These are phyloP conservation scores for Gymnocephalus cernua DNA, from an alignment of 2,113 vertebrate genomes.

Conservation along the genomic window DNA sequence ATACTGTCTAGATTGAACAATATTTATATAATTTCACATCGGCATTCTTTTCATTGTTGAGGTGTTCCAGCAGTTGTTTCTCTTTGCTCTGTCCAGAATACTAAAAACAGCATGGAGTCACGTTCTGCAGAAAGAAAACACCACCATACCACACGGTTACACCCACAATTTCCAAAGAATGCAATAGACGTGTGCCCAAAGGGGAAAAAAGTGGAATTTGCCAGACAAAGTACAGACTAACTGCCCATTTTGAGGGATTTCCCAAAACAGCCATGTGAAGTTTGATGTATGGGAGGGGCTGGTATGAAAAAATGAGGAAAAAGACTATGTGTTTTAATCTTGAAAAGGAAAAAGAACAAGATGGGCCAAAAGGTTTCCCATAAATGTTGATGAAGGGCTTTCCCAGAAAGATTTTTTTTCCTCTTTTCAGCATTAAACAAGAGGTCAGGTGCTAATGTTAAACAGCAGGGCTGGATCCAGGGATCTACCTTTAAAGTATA, in stretches of 20 bases:
- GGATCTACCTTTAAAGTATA: slow-evolving; percentile 48
- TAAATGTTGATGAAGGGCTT: slow-evolving; percentile 83
- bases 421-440: slow-evolving; percentile 63
- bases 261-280: slow-evolving; percentile 75
- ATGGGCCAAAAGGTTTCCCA: slow-evolving; percentile 80
- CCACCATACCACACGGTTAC: slow-evolving; percentile 73
- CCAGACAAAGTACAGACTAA: slow-evolving; percentile 73
- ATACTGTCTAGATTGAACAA: slow-evolving; percentile 38
- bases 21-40: slow-evolving; percentile 62
- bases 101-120: slow-evolving; percentile 71
- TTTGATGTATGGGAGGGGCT: slow-evolving; percentile 64
- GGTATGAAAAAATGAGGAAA: slow-evolving; percentile 77
- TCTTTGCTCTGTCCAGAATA: slow-evolving; percentile 57
- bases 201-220: slow-evolving; percentile 61
- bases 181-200: slow-evolving; percentile 74
- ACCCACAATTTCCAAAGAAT: slow-evolving; percentile 82
- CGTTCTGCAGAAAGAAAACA: slow-evolving; percentile 69
- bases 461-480: slow-evolving; percentile 62
- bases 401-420: slow-evolving; percentile 77
- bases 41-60: slow-evolving; percentile 69
- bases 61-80: slow-evolving; percentile 66
- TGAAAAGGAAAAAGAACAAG: slow-evolving; percentile 60
- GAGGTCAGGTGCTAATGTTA: slow-evolving; percentile 76
- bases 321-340: slow-evolving; percentile 65
- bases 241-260: slow-evolving; percentile 79